Conservation (phyloP, 2,113 vertebrate species). For the Phrynosoma blainvillii region DNA sequence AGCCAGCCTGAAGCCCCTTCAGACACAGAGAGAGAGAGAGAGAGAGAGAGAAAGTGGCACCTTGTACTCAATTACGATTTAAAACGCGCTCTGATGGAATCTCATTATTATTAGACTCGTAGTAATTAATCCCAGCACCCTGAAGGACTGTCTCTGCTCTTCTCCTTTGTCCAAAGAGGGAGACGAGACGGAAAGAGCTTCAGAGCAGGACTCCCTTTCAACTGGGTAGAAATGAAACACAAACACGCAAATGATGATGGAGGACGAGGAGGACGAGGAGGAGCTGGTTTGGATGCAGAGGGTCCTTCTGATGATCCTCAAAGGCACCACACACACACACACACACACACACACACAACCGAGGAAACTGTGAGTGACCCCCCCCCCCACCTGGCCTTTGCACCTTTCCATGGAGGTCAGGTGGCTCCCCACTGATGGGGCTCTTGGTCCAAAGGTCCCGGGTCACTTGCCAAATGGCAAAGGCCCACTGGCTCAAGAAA, state of each 20-base stretch:
- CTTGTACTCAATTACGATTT: slow-evolving; percentile 5
- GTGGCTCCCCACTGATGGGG: not conserved
- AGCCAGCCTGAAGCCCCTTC: too few relatives aligned
- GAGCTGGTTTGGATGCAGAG: not conserved
- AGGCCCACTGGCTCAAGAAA: too few relatives aligned
- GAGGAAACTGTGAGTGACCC: too few relatives aligned
- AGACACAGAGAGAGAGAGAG: too few relatives aligned
- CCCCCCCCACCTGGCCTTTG: too few relatives aligned
- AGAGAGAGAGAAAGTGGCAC: rapidly evolving
- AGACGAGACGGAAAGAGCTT: not conserved
- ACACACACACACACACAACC: too few relatives aligned
- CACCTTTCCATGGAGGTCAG: slow-evolving; percentile 16
- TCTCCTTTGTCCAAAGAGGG: slow-evolving; percentile 24
- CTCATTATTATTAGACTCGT: slow-evolving; percentile 22
- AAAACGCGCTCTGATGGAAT: not conserved
- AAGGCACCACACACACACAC: not conserved
- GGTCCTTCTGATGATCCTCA: not conserved
- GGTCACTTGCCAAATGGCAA: too few relatives aligned
- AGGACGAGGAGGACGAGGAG: not conserved
- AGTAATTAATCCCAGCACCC: slow-evolving; percentile 4
- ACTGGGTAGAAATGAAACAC: slow-evolving; percentile 19
- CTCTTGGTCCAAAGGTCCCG: too few relatives aligned
- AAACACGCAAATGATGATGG: too few relatives aligned
- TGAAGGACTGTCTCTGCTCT: slow-evolving; percentile 10
- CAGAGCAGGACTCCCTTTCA: not conserved